Evolutionary conservation across 1,140 invertebrate species (phyloP), one percentile per base, ranked within the genome.

Genomic region (Tribolium castaneum): DNA sequence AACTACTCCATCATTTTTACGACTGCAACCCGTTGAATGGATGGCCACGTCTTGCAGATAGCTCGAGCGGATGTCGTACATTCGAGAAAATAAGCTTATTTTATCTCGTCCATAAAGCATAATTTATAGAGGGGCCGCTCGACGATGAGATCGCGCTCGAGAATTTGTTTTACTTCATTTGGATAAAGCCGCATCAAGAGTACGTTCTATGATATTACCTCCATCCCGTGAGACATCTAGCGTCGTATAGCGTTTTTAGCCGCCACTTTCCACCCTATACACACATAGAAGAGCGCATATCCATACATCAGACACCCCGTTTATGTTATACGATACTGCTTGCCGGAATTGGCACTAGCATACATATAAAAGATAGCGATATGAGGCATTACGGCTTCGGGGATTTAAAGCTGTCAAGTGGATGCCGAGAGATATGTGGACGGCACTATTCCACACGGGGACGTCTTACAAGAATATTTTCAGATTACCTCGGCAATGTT

Each of bases 31-130:
- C 62, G 50, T 19, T 56, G 66, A 78, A 80, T 78, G 66, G 62
- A 80, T 84, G 84, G 83, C 77, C 83, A 77, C 82, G 80, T 84
- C 84, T 82, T 79, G 81, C 79, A 85, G 84, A 85, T 85, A 85
- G 84, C 82, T 83, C 78, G 79, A 84, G 81, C 84, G 84, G 84
- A 85, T 85, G 84, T 85, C 84, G 83, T 85, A 84, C 83, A 83
- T 85, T 85, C 81, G 72, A 82, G 84, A 85, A 85, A 85, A 85
- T 85, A 85, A 85, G 83, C 83, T 84, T 83, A 82, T 85, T 85
- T 85, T 85, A 85, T 85, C 83, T 85, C 79, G 39, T 49, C 81
- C 81, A 85, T 85, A 85, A 84, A 85, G 81, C 77, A 79, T 84
- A 82, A 85, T 85, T 85, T 85, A 85, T 85, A 72, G 81, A 45